A percentile compares a stretch with the other conserved stretches of the same genome.
phyloP scores from a whole-genome alignment of 2,888 invertebrate species.

The Eumerus sabulonum region DNA sequence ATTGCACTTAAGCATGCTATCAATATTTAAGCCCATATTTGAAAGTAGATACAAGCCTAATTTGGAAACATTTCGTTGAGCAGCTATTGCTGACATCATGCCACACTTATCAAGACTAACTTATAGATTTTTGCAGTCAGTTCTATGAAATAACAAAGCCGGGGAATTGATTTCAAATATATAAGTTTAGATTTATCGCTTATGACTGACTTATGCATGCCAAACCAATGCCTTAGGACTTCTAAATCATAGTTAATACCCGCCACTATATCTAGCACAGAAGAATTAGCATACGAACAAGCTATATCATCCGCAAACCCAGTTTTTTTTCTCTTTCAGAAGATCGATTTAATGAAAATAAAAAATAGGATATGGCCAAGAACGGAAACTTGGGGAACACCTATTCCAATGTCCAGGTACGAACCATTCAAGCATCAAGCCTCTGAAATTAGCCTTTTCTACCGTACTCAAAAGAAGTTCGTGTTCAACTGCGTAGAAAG shows the following conservation, averaged over 20 bases:
- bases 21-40: too few species aligned
- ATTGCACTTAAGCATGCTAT: too few species aligned
- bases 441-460: conserved; percentile 10
- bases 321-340: background rate
- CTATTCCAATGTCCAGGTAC: conserved; percentile 7
- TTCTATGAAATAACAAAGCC: background rate
- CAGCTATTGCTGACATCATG: background rate
- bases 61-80: too few species aligned
- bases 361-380: conserved; percentile 2
- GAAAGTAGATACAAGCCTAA: too few species aligned
- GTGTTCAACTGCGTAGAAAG: conserved; percentile 11
- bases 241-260: conserved; percentile 1
- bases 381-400: conserved; percentile 14
- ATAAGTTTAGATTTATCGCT: too few species aligned
- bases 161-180: background rate
- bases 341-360: background rate
- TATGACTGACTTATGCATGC: too few species aligned
- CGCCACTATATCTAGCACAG: background rate
- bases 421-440: conserved; percentile 13
- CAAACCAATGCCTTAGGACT: background rate
- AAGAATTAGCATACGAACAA: background rate
- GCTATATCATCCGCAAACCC: background rate
- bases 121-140: background rate
- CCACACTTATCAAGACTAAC: background rate
- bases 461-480: conserved; percentile 1